These are phyloP conservation scores for Diaperis boleti DNA, from an alignment of 2,888 invertebrate species.

Conservation along the genomic window DNA sequence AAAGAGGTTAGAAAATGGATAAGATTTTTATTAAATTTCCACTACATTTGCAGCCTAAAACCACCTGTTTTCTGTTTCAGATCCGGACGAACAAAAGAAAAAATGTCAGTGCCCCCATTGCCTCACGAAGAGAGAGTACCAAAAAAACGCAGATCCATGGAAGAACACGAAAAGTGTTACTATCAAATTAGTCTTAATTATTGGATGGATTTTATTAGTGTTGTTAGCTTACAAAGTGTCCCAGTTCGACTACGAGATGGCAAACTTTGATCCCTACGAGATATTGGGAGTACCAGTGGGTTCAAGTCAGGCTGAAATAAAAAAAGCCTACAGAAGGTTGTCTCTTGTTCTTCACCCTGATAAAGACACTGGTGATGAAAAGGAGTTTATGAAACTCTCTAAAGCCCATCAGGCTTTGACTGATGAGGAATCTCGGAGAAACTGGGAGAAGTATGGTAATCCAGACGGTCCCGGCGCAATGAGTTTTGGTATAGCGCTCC, in stretches of 20 bases:
- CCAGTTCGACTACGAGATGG: conserved; percentile 97
- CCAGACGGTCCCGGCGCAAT: conserved; percentile 99
- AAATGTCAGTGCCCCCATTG: conserved; percentile 93
- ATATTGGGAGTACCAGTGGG: conserved; percentile 92
- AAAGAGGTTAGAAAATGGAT: conserved; percentile 79
- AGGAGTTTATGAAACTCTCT: conserved; percentile 96
- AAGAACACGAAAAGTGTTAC: conserved; percentile 83
- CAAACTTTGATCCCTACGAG: conserved; percentile 98
- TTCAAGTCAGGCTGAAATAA: conserved; percentile 89
- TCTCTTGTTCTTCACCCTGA: conserved; percentile 97
- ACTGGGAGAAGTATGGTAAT: conserved; percentile 99
- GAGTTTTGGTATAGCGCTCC: conserved; percentile 99
- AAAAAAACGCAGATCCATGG: conserved; percentile 91
- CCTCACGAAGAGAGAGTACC: conserved; percentile 82
- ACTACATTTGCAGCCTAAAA: no score
- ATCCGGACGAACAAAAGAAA: conserved; percentile 81
- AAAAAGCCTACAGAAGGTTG: conserved; percentile 94
- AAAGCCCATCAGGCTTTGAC: conserved; percentile 96
- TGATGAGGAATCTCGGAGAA: conserved; percentile 95
- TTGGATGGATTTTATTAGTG: conserved; percentile 86
- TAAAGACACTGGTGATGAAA: conserved; percentile 96
- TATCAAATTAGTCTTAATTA: conserved; percentile 82
- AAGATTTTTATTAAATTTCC: background rate
- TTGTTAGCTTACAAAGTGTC: conserved; percentile 92
- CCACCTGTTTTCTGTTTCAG: conserved; percentile 69